Conservation (phyloP, 2,113 vertebrate species). For the Zingel zingel region DNA sequence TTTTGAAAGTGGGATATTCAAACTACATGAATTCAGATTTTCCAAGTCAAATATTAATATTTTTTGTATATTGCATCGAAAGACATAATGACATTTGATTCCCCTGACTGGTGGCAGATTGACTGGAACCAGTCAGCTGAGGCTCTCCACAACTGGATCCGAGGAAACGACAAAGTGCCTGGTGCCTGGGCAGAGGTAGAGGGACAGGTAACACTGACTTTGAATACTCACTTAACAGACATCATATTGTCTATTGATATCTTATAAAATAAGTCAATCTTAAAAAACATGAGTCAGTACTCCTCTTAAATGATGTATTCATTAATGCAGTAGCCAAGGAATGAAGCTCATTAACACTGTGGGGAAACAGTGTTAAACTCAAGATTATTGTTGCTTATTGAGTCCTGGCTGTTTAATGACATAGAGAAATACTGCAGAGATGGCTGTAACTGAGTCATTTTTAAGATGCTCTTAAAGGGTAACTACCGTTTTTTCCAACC, state of each 20-base stretch:
- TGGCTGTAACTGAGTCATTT: too few species aligned
- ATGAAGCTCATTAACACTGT: too few species aligned
- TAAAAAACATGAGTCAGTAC: too few species aligned
- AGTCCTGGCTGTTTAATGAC: too few species aligned
- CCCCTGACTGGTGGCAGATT: constrained; percentile 78
- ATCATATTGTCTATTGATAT: not conserved
- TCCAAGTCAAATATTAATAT: not conserved
- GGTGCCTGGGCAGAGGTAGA: constrained; percentile 90
- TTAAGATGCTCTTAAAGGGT: too few species aligned
- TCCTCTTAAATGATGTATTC: too few species aligned
- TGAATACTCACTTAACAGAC: not conserved
- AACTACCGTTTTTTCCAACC: too few species aligned
- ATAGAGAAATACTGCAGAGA: too few species aligned
- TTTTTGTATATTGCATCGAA: not conserved
- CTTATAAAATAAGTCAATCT: not conserved
- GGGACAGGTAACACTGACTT: constrained; percentile 81
- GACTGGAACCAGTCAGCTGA: constrained; percentile 90
- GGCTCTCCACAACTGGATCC: constrained; percentile 91
- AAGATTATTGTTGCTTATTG: too few species aligned
- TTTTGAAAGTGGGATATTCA: not conserved
- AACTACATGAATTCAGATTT: not conserved
- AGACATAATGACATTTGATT: not conserved
- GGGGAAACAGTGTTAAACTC: too few species aligned
- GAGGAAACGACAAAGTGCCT: constrained; percentile 91
- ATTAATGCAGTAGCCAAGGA: too few species aligned